Evolutionary conservation across 2,113 vertebrate genomes (phyloP).

Genomic region (Opisthocomus hoazin): DNA sequence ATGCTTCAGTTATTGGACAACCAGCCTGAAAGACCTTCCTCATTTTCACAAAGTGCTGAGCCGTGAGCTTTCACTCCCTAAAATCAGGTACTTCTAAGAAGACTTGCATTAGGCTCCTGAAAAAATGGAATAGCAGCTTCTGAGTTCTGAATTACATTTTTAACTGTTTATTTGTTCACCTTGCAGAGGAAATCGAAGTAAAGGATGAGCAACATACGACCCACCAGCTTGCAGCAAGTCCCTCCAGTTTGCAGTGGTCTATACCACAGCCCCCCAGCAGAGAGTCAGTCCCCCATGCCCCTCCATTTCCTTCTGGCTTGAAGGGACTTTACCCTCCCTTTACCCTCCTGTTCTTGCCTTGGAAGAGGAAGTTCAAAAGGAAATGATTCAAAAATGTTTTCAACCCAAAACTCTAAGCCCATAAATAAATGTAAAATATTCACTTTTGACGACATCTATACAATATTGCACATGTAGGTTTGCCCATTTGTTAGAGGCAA

Average conservation of each 20-base stretch:
- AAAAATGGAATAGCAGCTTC: neutral
- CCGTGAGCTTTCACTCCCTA: neutral
- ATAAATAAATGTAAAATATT: neutral
- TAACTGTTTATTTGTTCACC: neutral
- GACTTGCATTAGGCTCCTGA: neutral
- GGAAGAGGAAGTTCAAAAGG: neutral
- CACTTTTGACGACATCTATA: neutral
- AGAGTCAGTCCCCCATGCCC: neutral
- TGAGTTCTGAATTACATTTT: neutral
- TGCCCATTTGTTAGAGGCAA: neutral
- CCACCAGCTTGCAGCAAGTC: neutral
- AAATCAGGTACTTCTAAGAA: conserved; percentile 3
- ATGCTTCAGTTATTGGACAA: neutral
- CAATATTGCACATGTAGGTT: neutral
- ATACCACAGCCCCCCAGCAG: neutral
- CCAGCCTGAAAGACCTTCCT: neutral
- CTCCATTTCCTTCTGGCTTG: neutral
- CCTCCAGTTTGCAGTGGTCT: neutral
- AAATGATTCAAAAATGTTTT: neutral
- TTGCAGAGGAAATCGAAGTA: neutral
- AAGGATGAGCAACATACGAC: neutral
- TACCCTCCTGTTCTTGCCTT: neutral
- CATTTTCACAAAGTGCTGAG: neutral
- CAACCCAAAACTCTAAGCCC: fast-evolving
- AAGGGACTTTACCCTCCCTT: neutral